Evolutionary conservation across 2,888 invertebrate genomes (phyloP), one percentile per base, ranked within the genome.

Genomic region (Melinopterus prodromus): DNA sequence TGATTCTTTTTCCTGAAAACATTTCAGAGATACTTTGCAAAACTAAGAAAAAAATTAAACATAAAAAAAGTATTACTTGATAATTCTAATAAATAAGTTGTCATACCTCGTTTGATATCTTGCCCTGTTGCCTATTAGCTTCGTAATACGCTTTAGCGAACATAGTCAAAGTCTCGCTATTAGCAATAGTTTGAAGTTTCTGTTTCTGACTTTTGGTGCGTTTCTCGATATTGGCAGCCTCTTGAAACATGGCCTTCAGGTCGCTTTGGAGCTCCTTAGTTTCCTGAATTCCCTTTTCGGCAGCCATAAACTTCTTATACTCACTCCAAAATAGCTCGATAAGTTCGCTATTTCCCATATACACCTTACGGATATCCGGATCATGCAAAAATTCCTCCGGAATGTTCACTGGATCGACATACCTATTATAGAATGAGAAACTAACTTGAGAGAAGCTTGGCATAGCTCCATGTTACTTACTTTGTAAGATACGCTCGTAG

Each of bases 181-280:
- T 35, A 12, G 74, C 9, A 35, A 74, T 12, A 12, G 3, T 74
- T 9, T 12, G n/a, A 9, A 74, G n/a, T n/a, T 74, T 74, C 36
- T 35, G 36, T 6, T 35, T 74, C 37, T 74, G 74, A 3, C 36
- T 36, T 35, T 74, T 37, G 7, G 26, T 35, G 9, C 74, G 26
- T 7, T 74, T 74, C 15, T n/a, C 35, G 36, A 74, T 35, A n/a
- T 74, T 74, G 36, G 16, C 37, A 9, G 74, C 74, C 12, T 74
- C 74, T 35, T 74, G 16, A 12, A 35, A n/a, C 74, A 74, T 74
- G n/a, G 74, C 15, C 37, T 35, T 74, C 37, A 74, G 37, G 15
- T 74, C 74, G 9, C 4, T 35, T 15, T 74, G 74, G 26, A 74
- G 36, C n/a, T 74, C 74, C 35, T 74, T 35, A 35, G 36, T 14